Evolutionary conservation across 2,888 invertebrate species (phyloP).

Genomic region (Rotaria socialis): DNA sequence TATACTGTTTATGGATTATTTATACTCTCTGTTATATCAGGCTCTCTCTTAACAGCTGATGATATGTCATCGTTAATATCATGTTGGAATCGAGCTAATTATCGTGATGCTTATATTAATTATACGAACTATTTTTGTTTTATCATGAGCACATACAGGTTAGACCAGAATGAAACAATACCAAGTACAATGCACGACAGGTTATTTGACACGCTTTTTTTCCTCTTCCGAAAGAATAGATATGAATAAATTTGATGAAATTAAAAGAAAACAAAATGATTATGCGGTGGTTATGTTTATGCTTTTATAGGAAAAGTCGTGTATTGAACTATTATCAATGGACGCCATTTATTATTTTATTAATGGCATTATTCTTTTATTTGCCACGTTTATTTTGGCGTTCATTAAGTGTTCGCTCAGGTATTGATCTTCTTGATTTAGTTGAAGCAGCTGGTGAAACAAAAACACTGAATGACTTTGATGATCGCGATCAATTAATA

Average conservation of each 20-base stretch:
- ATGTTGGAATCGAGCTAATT: slow-evolving; percentile 24
- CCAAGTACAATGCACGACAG: background rate
- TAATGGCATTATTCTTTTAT: slow-evolving; percentile 31
- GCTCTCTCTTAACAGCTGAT: background rate
- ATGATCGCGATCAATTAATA: slow-evolving; percentile 25
- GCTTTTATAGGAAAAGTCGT: background rate
- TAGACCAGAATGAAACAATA: background rate
- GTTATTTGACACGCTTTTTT: background rate
- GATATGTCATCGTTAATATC: background rate
- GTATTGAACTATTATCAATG: slow-evolving; percentile 33
- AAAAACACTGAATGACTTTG: slow-evolving; percentile 4
- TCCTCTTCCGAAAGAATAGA: too few relatives aligned
- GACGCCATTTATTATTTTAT: slow-evolving; percentile 32
- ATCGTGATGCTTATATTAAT: background rate
- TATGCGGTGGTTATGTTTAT: background rate
- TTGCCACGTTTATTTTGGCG: slow-evolving; percentile 30
- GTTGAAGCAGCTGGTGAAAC: slow-evolving; percentile 19
- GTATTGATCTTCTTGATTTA: slow-evolving; percentile 27
- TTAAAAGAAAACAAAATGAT: background rate
- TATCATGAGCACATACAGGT: background rate
- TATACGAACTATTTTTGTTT: slow-evolving; percentile 20
- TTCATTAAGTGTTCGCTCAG: slow-evolving; percentile 25
- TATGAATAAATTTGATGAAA: background rate
- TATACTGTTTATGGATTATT: background rate
- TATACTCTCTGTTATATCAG: background rate